Evolutionary conservation across 2,888 invertebrate species (phyloP), one percentile per base, ranked within the genome.

Genomic region (Synanthedon formicaeformis): DNA sequence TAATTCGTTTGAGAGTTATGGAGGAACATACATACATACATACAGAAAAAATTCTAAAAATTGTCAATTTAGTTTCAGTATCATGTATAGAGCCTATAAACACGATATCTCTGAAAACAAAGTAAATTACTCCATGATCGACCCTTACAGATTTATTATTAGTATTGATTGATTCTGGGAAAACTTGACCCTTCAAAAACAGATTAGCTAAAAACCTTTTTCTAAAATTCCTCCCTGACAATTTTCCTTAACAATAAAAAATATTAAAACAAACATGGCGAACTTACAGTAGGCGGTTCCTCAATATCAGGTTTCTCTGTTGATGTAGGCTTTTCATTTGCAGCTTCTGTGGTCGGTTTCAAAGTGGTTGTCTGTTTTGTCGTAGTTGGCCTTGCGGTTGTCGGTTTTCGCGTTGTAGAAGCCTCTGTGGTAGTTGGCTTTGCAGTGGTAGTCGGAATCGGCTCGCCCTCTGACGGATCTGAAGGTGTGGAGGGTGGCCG

Each of bases 401-500:
- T 58, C 1, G 77, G 73, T 56, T 58, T 71, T 6, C 60, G 56
- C 12, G 71, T 66, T 2, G 71, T 64, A 2, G 71, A 61, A 14
- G 71, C 62, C 50, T 67, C 65, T 34, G 63, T 56, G 2, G 72
- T 70, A 23, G 66, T 57, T 12, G 64, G 58, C 52, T 63, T 64
- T 41, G 67, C 63, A 55, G 75, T 61, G 57, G 55, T 55, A 8
- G 71, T 60, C 52, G 66, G 72, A 64, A 52, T 63, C 2, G 85
- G 78, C 4, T 78, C 78, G 41, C 88, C 78, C 66, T 89, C 89
- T 27, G 88, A 78, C 18, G 89, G 84, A 66, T 89, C 89, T 10
- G 82, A 65, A 14, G 91, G 85, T 3, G 94, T 94, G 57, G 93
- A 92, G 55, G 93, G 93, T 13, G 94, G 94, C 57, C 91, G 89